Conservation (phyloP, 2,113 vertebrate species). For the Pandion haliaetus region DNA sequence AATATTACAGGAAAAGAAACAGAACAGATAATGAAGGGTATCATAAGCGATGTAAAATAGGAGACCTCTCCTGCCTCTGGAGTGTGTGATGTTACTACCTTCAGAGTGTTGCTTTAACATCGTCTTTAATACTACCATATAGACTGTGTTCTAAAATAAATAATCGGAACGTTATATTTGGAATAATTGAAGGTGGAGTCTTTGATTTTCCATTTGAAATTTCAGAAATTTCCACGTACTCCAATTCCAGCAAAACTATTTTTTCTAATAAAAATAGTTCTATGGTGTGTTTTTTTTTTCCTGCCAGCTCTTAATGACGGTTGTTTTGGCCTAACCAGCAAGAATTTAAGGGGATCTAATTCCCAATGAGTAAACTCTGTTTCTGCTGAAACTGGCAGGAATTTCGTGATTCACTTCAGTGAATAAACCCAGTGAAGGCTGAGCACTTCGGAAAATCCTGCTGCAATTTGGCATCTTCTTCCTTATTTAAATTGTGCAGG, state of each 20-base stretch:
- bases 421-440: neutral
- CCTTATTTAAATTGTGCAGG: neutral
- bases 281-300: neutral
- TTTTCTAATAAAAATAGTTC: neutral
- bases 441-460: neutral
- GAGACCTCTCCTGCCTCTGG: neutral
- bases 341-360: neutral
- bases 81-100: neutral
- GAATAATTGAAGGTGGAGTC: neutral
- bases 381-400: neutral
- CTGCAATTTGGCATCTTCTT: neutral
- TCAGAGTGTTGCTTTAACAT: neutral
- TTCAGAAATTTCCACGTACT: neutral
- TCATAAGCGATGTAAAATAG: neutral
- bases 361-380: neutral
- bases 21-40: neutral
- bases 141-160: neutral
- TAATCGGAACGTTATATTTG: neutral
- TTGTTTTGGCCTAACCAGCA: neutral
- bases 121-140: neutral
- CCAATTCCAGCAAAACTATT: neutral
- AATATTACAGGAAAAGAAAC: neutral
- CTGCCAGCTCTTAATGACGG: neutral
- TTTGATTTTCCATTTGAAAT: neutral
- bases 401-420: neutral